These are phyloP conservation scores for Atta texana DNA, from an alignment of 1,140 invertebrate species.

Conservation along the genomic window DNA sequence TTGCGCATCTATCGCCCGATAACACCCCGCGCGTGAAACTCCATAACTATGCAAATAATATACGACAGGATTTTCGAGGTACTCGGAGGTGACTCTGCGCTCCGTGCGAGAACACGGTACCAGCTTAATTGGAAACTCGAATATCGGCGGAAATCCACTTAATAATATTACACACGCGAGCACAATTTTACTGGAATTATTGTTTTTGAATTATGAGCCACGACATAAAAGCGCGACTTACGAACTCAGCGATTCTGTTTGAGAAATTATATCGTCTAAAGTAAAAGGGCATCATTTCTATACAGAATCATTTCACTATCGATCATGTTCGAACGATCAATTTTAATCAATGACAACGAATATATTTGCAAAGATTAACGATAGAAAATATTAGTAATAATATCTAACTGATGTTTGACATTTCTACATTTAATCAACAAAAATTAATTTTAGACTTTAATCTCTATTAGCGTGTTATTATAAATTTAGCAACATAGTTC, in stretches of 20 bases:
- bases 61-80: slow-evolving; percentile 47
- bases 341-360: neutral
- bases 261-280: slow-evolving; percentile 17
- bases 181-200: slow-evolving; percentile 25
- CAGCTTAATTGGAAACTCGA: slow-evolving; percentile 47
- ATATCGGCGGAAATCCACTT: slow-evolving; percentile 36
- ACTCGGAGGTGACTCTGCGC: slow-evolving; percentile 24
- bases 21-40: slow-evolving; percentile 36
- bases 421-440: neutral
- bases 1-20: slow-evolving; percentile 23
- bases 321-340: neutral
- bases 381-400: neutral
- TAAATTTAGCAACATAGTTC: neutral
- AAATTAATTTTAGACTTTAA: neutral
- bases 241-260: neutral
- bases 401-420: neutral
- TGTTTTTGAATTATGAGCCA: slow-evolving; percentile 38
- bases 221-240: slow-evolving; percentile 9
- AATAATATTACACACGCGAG: slow-evolving; percentile 29
- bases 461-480: neutral
- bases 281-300: neutral
- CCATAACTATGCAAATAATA: slow-evolving; percentile 63
- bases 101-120: neutral
- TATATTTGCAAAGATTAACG: neutral
- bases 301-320: neutral